Evolutionary conservation across 2,113 vertebrate species (phyloP).

Genomic region (Agapornis roseicollis): DNA sequence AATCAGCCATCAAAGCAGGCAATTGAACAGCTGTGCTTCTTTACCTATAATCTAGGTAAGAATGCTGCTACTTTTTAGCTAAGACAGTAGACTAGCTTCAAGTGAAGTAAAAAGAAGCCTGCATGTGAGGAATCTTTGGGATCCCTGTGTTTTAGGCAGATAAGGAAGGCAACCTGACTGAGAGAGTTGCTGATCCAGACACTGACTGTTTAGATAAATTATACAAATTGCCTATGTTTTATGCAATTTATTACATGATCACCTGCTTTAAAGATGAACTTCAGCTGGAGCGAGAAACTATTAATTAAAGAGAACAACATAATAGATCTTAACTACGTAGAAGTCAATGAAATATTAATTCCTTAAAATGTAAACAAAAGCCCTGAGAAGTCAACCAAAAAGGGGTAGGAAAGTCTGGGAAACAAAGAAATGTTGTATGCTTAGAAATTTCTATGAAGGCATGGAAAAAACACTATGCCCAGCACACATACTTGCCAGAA

Average conservation of each 20-base stretch:
- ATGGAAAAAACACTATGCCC: conserved; percentile 10
- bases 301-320: not conserved
- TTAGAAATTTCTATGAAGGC: not conserved
- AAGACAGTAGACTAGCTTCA: not conserved
- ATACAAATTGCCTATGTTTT: not conserved
- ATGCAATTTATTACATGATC: not conserved
- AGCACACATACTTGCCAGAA: not conserved
- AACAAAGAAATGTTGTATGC: not conserved
- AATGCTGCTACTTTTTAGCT: not conserved
- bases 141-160: not conserved
- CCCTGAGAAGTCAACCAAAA: not conserved
- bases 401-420: not conserved
- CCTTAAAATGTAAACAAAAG: not conserved
- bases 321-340: not conserved
- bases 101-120: not conserved
- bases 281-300: not conserved
- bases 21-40: not conserved
- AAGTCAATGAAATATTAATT: not conserved
- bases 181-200: not conserved
- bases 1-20: not conserved
- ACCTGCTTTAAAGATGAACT: not conserved
- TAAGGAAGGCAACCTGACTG: not conserved
- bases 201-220: not conserved
- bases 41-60: not conserved
- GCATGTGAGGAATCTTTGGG: not conserved